Evolutionary conservation across 2,888 invertebrate genomes (phyloP), one percentile per base, ranked within the genome.

Genomic region (Leptothorax acervorum): DNA sequence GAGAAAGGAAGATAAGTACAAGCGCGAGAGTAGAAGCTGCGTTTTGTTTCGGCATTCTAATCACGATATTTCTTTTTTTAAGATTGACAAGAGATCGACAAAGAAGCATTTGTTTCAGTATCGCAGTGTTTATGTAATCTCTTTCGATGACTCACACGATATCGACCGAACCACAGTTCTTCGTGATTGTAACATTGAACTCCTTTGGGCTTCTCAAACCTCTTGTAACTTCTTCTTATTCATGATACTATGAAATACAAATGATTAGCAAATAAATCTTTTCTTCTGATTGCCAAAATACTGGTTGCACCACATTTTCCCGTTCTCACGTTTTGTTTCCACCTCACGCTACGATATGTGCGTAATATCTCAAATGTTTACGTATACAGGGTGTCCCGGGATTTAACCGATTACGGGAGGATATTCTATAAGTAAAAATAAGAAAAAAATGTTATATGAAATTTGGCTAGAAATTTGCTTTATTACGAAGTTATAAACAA

Each of bases 251-350:
- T 79, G 71, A 79, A 71, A 79, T 78, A 78, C 55, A 68, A 68
- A 78, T 79, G 45, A 71, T 60, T 79, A 79, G 71, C 71, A 71
- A 79, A 79, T 79, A 79, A 71, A 79, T 71, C 4, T 60, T 79
- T 60, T 60, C 60, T 79, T 60, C 48, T 71, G 45, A 79, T 71
- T 71, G 18, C 39, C 45, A 53, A 42, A 53, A 3, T 28, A 12
- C 12, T 51, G 12, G 5, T 31, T 57, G 42, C n/a, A 35, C 12
- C 35, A 9, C 28, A 53, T 12, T 53, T 48, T 66, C 53, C 28
- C n/a, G 6, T 57, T 31, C 35, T 70, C 11, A 28, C 28, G 3
- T 48, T 23, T 39, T 2, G n/a, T 39, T 63, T 42, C 23, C 3
- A 15, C 35, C 35, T 23, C 31, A 31, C 9, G 55, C 18, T 6